Evolutionary conservation across 2,797 vertebrate species (phyloP).

Genomic region (Takifugu rubripes): DNA sequence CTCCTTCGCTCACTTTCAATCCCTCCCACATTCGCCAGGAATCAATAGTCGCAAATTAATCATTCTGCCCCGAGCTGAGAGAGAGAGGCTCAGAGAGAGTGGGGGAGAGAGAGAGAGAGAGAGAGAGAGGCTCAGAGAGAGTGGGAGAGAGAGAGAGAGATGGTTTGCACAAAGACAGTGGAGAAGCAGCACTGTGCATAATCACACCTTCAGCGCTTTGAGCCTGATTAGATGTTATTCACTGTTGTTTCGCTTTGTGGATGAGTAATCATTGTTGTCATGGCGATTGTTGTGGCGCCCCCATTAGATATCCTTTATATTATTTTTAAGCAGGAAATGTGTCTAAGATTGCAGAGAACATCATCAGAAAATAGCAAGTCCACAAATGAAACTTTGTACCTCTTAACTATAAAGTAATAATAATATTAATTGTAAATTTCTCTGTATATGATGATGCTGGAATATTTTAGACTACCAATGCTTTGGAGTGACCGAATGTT

Average conservation of each 20-base stretch:
- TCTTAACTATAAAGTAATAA: no score
- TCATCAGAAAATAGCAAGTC: no score
- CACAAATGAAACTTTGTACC: no score
- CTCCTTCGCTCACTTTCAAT: constrained; percentile 65
- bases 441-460: no score
- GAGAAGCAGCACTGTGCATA: constrained; percentile 49
- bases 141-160: constrained; percentile 28
- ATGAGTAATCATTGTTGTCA: constrained; percentile 66
- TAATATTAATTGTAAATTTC: no score
- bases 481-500: no score
- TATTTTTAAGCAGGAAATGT: constrained; percentile 40
- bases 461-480: no score
- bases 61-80: constrained; percentile 63
- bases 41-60: constrained; percentile 85
- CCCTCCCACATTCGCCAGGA: constrained; percentile 69
- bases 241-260: constrained; percentile 57
- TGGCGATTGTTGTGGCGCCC: constrained; percentile 58
- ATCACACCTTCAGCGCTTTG: constrained; percentile 54
- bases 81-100: constrained; percentile 8
- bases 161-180: constrained; percentile 47
- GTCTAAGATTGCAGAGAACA: constrained; percentile 3
- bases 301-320: constrained; percentile 43
- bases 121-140: constrained; percentile 10
- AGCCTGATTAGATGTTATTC: constrained; percentile 59
- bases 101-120: constrained; percentile 4